Percentiles rank a stretch among this genome's conserved stretches.
Evolutionary conservation across 2,797 vertebrate genomes (phyloP).

Genomic region (Limosa lapponica): DNA sequence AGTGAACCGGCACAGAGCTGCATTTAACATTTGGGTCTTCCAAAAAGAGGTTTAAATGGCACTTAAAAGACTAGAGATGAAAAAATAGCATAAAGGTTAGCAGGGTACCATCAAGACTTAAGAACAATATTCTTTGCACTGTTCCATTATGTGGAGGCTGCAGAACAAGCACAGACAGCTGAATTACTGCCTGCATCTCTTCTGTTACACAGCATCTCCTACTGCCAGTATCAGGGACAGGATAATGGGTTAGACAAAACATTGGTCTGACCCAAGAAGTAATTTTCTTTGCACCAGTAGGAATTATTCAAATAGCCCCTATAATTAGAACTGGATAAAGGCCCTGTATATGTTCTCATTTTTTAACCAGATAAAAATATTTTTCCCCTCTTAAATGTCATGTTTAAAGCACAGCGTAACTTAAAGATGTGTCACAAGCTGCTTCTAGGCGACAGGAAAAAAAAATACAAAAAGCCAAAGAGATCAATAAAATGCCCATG

Average conservation of each 20-base stretch:
- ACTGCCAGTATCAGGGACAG: not conserved
- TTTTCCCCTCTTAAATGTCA: not conserved
- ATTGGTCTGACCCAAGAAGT: accelerated
- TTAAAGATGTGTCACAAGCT: not conserved
- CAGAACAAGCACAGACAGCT: not conserved
- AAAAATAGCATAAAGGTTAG: not conserved
- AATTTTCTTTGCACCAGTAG: not conserved
- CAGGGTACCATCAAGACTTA: not conserved
- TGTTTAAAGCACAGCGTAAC: not conserved
- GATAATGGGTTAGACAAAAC: not conserved
- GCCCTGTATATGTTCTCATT: accelerated
- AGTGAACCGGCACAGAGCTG: not conserved
- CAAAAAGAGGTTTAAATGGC: not conserved
- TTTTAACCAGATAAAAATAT: not conserved
- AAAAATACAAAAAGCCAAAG: not conserved
- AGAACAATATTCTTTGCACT: not conserved
- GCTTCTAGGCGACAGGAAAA: not conserved
- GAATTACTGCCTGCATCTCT: not conserved
- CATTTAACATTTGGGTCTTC: not conserved
- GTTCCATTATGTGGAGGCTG: not conserved
- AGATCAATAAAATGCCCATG: not conserved
- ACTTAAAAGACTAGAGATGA: not conserved
- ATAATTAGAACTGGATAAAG: not conserved
- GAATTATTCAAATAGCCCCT: not conserved
- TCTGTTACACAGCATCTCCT: not conserved